Evolutionary conservation across 2,113 vertebrate species (phyloP).

Genomic region (Equus przewalskii): DNA sequence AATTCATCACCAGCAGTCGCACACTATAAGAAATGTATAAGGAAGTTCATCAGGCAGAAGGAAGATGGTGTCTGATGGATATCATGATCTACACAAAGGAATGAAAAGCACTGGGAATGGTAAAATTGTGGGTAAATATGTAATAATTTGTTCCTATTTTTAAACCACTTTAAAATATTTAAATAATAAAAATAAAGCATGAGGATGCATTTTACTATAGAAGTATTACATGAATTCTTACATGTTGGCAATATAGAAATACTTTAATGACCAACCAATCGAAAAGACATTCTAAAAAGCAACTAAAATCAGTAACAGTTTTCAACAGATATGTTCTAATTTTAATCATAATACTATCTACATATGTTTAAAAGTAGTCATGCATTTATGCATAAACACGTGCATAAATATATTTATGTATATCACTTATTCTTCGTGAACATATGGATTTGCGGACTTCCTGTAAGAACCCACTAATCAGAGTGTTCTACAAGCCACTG

Average conservation of each 20-base stretch:
- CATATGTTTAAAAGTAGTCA: neutral
- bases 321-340: neutral
- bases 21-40: neutral
- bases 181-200: neutral
- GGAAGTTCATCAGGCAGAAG: neutral
- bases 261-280: neutral
- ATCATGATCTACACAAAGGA: neutral
- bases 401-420: neutral
- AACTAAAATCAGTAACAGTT: neutral
- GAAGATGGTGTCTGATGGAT: neutral
- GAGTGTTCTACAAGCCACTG: neutral
- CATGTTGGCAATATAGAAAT: neutral
- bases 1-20: neutral
- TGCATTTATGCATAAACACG: neutral
- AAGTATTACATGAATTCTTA: neutral
- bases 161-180: conserved; percentile 45
- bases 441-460: neutral
- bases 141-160: conserved; percentile 22
- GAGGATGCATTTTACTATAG: neutral
- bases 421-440: neutral
- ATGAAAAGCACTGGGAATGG: neutral
- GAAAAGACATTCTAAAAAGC: conserved; percentile 10
- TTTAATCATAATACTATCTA: neutral
- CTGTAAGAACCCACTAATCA: neutral
- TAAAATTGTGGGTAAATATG: neutral